Conservation (phyloP, 2,113 vertebrate species). For the Microtus richardsoni region DNA sequence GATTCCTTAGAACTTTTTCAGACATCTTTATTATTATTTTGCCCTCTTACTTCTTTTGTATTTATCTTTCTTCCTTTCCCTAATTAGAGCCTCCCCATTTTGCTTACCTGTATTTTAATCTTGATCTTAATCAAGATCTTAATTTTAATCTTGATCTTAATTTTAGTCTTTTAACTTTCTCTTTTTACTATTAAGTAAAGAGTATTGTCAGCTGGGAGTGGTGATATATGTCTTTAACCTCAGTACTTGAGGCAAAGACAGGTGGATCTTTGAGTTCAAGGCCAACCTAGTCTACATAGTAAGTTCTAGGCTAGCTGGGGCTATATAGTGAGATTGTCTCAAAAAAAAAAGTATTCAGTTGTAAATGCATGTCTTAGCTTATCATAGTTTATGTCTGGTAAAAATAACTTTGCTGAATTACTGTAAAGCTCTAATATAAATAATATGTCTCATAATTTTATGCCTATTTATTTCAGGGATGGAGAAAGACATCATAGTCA, state of each 20-base stretch:
- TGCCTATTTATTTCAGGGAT: conserved; percentile 87
- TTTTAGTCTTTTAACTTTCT: conserved; percentile 35
- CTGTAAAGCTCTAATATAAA: conserved; percentile 7
- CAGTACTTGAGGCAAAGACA: neutral
- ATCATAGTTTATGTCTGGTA: conserved; percentile 13
- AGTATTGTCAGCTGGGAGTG: neutral
- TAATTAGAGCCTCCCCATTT: neutral
- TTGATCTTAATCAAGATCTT: neutral
- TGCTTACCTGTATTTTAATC: neutral
- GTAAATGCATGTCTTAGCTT: conserved; percentile 14
- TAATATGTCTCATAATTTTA: conserved; percentile 46
- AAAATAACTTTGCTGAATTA: conserved; percentile 14
- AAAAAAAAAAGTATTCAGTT: conserved; percentile 8
- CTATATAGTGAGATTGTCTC: neutral
- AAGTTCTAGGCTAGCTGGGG: neutral
- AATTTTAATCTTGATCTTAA: neutral
- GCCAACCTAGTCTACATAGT: neutral
- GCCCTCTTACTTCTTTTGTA: neutral
- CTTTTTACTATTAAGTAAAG: neutral
- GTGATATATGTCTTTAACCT: neutral
- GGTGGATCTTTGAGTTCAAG: neutral
- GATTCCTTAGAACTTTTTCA: neutral
- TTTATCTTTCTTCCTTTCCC: neutral
- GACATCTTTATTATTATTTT: neutral
- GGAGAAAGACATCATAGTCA: conserved; percentile 89